These are phyloP conservation scores for Magallana ariakensis DNA, from an alignment of 1,140 invertebrate genomes.

Conservation along the genomic window DNA sequence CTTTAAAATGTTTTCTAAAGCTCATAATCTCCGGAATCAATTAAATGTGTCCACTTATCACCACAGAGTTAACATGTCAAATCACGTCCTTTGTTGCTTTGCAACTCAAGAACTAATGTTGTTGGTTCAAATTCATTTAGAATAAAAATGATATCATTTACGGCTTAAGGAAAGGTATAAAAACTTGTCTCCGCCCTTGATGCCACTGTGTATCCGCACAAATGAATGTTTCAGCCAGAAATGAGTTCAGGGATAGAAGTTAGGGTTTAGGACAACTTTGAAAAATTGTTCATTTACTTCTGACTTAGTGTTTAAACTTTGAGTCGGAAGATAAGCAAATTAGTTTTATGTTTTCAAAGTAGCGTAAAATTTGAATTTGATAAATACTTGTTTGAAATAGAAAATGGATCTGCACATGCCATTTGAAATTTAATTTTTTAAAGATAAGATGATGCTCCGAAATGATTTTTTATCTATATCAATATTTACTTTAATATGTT, in stretches of 20 bases:
- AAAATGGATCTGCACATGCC: no score
- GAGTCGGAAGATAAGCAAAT: no score
- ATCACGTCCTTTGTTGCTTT: not conserved
- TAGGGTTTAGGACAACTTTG: not conserved
- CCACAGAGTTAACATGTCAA: not conserved
- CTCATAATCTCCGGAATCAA: not conserved
- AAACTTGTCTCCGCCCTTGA: not conserved
- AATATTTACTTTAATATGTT: not conserved
- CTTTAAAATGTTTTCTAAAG: not conserved
- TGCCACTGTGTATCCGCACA: not conserved
- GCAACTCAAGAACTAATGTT: not conserved
- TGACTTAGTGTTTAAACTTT: no score
- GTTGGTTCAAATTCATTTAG: not conserved
- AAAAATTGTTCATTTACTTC: no score
- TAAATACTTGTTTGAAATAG: no score
- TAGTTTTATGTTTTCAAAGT: no score
- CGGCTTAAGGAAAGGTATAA: not conserved
- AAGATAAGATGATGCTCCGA: no score
- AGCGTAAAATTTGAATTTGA: no score
- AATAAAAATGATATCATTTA: conserved; percentile 6
- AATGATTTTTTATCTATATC: not conserved
- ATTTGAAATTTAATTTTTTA: no score
- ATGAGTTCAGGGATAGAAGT: not conserved
- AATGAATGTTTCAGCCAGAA: not conserved
- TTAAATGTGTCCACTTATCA: not conserved